Evolutionary conservation across 1,140 invertebrate genomes (phyloP), one percentile per base, ranked within the genome.

Genomic region (Lithobius niger): DNA sequence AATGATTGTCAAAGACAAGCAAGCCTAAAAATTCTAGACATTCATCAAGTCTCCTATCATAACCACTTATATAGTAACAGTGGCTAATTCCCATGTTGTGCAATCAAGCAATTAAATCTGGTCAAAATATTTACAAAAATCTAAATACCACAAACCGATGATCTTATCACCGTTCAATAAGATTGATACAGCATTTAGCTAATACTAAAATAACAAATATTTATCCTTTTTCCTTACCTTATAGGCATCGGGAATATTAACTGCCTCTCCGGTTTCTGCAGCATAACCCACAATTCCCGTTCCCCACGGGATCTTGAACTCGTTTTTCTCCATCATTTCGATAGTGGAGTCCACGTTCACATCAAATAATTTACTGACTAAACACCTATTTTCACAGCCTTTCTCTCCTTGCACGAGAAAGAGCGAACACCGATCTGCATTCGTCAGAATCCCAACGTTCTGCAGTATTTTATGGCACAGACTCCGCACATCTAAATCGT

Each of bases 211-310:
- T n/a, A n/a, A n/a, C n/a, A n/a, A n/a, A n/a, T n/a, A n/a, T n/a
- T n/a, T n/a, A n/a, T n/a, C n/a, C n/a, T n/a, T n/a, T 45, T 4
- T 45, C 70, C 75, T 73, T 72, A 89, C 91, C 82, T 90, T 81
- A 71, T 97, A 97, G 48, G 91, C 92, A 72, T 97, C 90, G 13
- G 89, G 86, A 71, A 96, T 95, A 72, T 96, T 95, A 61, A 94
- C 84, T 13, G 87, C 80, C 67, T 91, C 85, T 19, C 90, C 91
- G 61, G 84, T 92, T 65, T 92, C 82, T 1, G 92, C 92, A 4
- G 95, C 91, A 72, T 89, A 89, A 3, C 92, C 92, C 1, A 92
- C 87, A 61, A 96, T 94, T 27, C 93, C 92, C 22, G 72, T 74
- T 4, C 79, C 79, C 76, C 77, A 79, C 0, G 88, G 85, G 68